Base-by-base conservation (phyloP, 2,888 invertebrate species). In the Lasioglossum lativentre region DNA sequence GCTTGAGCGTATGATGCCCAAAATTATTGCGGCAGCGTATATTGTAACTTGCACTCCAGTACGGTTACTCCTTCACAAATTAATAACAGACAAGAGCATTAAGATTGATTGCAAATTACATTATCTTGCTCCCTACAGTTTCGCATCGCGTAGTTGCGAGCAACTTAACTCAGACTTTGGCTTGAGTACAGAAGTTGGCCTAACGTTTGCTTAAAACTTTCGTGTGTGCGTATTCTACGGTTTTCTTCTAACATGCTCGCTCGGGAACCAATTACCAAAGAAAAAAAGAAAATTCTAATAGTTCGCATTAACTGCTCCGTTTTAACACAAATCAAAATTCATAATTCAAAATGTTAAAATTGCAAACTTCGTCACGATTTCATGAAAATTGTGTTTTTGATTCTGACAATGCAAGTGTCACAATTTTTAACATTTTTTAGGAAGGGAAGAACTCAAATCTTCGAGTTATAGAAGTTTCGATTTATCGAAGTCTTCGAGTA, bases 61-160 rank as follows among this genome's bases (percentile, higher is more conserved):
- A 38, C 34, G n/a, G 34, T 47, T n/a, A 38, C 73, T 52, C 38
- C 52, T 45, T n/a, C 27, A 47, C 52, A 52, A 74, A 52, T 74
- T 68, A 68, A 68, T 68, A 68, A 12, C 38, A 68, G 68, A 68
- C 68, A 68, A 68, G 38, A n/a, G 38, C 38, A 68, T 68, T 68
- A 68, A 68, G 68, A 68, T 38, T 68, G 68, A 68, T 68, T 38
- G 68, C 38, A 68, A 68, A 68, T 68, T 68, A 68, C 12, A 68
- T 68, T 68, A 68, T 38, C 23, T 23, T 4, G 23, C n/a, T 38
- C 1, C 68, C n/a, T 40, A 40, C 70, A 70, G 40, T 70, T 70
- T 14, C 70, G 40, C 23, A 40, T n/a, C 38, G 23, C 14, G n/a
- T n/a, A 40, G 40, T 14, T 70, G 40, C 40, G 14, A 14, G 23